Conservation (phyloP, 1,140 invertebrate species). For the Antheraea mylitta region DNA sequence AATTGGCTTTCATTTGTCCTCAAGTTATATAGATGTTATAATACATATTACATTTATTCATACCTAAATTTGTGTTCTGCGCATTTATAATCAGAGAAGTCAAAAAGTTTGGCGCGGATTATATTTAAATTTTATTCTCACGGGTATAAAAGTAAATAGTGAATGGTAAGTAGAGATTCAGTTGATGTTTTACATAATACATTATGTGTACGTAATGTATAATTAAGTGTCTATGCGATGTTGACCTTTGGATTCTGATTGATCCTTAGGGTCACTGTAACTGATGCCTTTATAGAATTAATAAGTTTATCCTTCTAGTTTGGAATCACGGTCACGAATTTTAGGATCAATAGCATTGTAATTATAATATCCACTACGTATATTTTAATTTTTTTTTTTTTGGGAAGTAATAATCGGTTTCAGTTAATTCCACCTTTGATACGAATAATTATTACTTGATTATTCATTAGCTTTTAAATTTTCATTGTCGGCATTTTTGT, state of each 20-base stretch:
- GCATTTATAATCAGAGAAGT: too few relatives aligned
- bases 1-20: too few relatives aligned
- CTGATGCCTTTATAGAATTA: background rate
- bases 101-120: too few relatives aligned
- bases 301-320: background rate
- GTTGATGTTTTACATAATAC: background rate
- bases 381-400: background rate
- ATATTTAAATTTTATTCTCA: background rate
- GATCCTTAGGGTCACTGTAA: background rate
- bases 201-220: background rate
- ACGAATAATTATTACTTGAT: too few relatives aligned
- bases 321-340: background rate
- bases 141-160: background rate
- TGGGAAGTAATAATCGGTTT: background rate
- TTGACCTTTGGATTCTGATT: background rate
- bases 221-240: background rate
- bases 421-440: too few relatives aligned
- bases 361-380: too few relatives aligned
- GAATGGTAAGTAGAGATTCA: background rate
- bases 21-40: too few relatives aligned
- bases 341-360: background rate
- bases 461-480: too few relatives aligned
- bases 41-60: too few relatives aligned
- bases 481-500: too few relatives aligned
- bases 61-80: too few relatives aligned